Evolutionary conservation across 2,797 vertebrate genomes (phyloP), one percentile per base, ranked within the genome.

Genomic region (Melopsittacus undulatus): DNA sequence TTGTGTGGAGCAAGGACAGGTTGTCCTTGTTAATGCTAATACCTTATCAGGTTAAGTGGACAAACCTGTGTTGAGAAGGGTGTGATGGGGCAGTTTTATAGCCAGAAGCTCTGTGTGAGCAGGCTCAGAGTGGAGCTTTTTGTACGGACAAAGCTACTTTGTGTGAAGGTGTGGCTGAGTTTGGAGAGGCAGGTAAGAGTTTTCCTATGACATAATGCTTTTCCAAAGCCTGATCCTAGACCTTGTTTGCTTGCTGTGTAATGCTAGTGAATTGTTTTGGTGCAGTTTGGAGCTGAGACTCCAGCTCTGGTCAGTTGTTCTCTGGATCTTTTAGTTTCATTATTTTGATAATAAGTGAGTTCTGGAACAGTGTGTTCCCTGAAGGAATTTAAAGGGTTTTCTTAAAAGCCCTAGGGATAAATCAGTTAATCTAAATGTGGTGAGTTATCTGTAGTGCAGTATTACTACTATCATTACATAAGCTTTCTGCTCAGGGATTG

Each of bases 131-230:
- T 0, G 2, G 5, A 4, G 14, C 1, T 0, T 72, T 5, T 7
- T 36, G 11, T 0, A 0, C 0, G 7, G 30, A 2, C 3, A 1
- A 21, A 2, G 4, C 17, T 17, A 4, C 4, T 2, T 22, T 0
- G 1, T 36, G 15, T 5, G 2, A 2, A 19, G 24, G 1, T 1
- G 9, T 2, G 7, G 17, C n/a, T 82, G 70, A 14, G 3, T 7
- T 8, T 38, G 24, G 18, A 34, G n/a, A 30, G 17, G 14, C 4
- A 75, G 73, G 48, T 79, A 82, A 66, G 70, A 22, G 8, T 18
- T 82, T 75, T 1, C 2, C 1, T 23, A 2, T 0, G 4, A 3
- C 10, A 6, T 3, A 10, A 34, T 49, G 3, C 1, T 66, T 61
- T 27, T 48, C 5, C 38, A 36, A 34, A 8, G 24, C 2, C 2